A percentile compares a stretch with the other conserved stretches of the same genome.
phyloP scores from a whole-genome alignment of 2,888 invertebrate species.

The Venustoraphidia nigricollis region DNA sequence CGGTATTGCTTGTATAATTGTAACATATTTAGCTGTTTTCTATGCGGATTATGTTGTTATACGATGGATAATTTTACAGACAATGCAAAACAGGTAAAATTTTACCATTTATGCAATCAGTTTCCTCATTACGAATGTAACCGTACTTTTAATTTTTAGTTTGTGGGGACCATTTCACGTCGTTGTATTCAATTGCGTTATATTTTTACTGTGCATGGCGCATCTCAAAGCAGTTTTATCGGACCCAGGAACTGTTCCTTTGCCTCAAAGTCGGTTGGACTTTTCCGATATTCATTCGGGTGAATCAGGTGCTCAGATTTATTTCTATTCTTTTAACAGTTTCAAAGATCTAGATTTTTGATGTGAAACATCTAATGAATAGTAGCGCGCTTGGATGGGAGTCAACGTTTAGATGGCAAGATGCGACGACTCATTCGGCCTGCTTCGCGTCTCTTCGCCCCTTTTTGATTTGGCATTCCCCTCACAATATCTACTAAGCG shows the following conservation, averaged over 20 bases:
- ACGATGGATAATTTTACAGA: conserved; percentile 66
- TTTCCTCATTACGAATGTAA: neutral
- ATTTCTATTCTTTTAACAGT: no score
- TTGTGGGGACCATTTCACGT: conserved; percentile 73
- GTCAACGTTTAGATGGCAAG: no score
- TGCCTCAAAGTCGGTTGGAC: conserved; percentile 54
- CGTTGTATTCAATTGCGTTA: conserved; percentile 60
- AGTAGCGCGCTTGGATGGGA: no score
- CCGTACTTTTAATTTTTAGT: conserved; percentile 30
- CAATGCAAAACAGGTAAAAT: conserved; percentile 61
- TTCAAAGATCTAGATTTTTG: neutral
- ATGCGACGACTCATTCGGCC: no score
- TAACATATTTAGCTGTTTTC: conserved; percentile 64
- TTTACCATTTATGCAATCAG: neutral
- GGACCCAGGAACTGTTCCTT: conserved; percentile 80
- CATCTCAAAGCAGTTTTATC: conserved; percentile 75
- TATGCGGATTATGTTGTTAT: conserved; percentile 82
- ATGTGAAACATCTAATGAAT: neutral
- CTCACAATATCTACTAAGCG: no score
- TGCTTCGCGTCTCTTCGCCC: no score
- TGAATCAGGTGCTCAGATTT: conserved; percentile 21
- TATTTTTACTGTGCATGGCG: conserved; percentile 57
- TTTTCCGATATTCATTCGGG: conserved; percentile 66
- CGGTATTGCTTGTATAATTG: conserved; percentile 63
- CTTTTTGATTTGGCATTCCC: no score